Conservation (phyloP, 2,113 vertebrate genomes). For the Mellivora capensis region DNA sequence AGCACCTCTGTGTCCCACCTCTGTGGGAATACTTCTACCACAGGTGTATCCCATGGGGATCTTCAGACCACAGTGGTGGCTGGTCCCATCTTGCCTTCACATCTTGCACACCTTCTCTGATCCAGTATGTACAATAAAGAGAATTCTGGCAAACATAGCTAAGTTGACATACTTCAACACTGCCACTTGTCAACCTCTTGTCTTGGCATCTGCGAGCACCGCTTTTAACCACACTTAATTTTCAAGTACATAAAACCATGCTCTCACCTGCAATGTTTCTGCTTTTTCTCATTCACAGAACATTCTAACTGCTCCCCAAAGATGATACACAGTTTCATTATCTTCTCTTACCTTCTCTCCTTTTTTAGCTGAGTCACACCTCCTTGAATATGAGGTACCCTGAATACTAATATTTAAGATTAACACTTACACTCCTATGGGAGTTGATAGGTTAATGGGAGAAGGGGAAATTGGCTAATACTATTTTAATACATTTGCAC, state of each 20-base stretch:
- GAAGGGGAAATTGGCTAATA: neutral
- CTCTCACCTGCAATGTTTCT: neutral
- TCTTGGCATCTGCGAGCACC: too few species aligned
- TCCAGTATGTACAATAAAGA: neutral
- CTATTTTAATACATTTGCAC: neutral
- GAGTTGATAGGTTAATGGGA: neutral
- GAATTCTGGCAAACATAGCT: neutral
- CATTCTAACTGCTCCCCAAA: neutral
- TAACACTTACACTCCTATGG: neutral
- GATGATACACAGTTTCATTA: too few species aligned
- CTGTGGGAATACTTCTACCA: too few species aligned
- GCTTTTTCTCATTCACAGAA: neutral
- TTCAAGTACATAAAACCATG: neutral
- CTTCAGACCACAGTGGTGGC: neutral
- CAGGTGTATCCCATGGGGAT: fast-evolving
- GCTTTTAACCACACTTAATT: neutral
- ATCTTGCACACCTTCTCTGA: neutral
- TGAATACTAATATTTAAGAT: neutral
- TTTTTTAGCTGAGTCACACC: neutral
- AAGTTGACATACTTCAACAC: neutral
- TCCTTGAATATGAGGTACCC: neutral
- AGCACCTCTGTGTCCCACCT: neutral
- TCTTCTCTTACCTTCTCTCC: neutral
- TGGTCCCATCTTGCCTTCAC: neutral
- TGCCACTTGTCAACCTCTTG: neutral